Percentiles rank a stretch among this genome's conserved stretches.
Evolutionary conservation across 2,888 invertebrate species (phyloP).

Genomic region (Carpatolechia fugitivella): DNA sequence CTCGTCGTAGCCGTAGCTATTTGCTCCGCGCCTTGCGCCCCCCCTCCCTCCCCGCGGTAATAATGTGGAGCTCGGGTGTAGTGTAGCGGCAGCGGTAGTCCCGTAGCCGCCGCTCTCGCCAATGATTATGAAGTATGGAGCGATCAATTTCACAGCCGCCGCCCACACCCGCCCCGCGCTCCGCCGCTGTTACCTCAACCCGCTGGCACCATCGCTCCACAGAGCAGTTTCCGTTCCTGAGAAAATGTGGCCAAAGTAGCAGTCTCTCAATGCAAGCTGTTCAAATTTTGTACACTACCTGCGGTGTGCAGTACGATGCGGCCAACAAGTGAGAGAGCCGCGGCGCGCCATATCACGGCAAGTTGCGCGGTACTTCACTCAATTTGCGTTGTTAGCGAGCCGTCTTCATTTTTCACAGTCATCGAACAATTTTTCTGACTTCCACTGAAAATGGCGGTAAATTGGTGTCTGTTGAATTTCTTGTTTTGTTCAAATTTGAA

Average conservation of each 20-base stretch:
- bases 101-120: constrained; percentile 37
- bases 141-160: constrained; percentile 59
- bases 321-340: background rate
- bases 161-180: constrained; percentile 40
- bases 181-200: constrained; percentile 19
- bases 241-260: background rate
- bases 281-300: background rate
- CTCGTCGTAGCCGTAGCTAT: background rate
- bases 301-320: background rate
- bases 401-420: constrained; percentile 68
- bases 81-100: background rate
- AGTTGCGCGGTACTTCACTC: constrained; percentile 51
- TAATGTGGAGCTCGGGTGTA: constrained; percentile 5
- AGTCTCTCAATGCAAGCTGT: background rate
- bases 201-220: constrained; percentile 27
- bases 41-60: background rate
- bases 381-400: constrained; percentile 66
- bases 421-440: constrained; percentile 56
- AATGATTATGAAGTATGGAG: constrained; percentile 59
- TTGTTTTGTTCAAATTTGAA: constrained; percentile 1
- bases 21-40: background rate
- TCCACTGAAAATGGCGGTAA: constrained; percentile 49
- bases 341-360: constrained; percentile 1
- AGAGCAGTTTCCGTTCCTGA: constrained; percentile 26
- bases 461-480: constrained; percentile 51